A percentile compares a stretch with the other conserved stretches of the same genome.
Conservation (phyloP, 37 sponge, comb jelly and placozoan species). For the Halisarca cf. caerulea region DNA sequence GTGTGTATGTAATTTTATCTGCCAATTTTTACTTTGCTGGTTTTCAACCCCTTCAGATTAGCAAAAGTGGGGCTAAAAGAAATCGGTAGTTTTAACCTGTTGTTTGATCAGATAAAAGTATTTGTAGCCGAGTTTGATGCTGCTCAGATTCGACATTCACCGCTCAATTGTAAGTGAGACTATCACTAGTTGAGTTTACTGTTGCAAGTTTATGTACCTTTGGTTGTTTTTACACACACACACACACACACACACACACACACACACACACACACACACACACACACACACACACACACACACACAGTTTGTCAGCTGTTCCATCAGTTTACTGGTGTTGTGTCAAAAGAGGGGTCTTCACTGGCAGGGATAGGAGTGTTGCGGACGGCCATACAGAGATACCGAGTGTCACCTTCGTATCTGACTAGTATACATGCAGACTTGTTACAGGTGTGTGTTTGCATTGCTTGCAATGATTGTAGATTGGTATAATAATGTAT, state of each 20-base stretch:
- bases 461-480: not conserved
- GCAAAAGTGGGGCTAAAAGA: not conserved
- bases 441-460: slow-evolving; percentile 77
- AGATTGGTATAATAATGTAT: not conserved
- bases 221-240: not conserved
- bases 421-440: slow-evolving; percentile 88
- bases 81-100: not conserved
- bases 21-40: not conserved
- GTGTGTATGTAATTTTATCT: too few relatives aligned
- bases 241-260: too few relatives aligned
- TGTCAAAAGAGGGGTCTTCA: not conserved
- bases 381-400: slow-evolving; percentile 52
- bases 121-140: slow-evolving; percentile 21
- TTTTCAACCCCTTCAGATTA: not conserved
- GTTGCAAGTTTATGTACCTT: not conserved
- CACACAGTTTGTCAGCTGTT: slow-evolving; percentile 22
- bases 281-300: too few relatives aligned
- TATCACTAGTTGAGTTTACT: too few relatives aligned
- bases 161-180: not conserved
- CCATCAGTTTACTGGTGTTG: slow-evolving; percentile 17
- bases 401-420: slow-evolving; percentile 28
- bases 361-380: slow-evolving; percentile 27
- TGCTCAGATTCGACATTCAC: not conserved
- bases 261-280: too few relatives aligned
- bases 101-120: slow-evolving; percentile 5